Base-by-base conservation (phyloP, 2,113 vertebrate species). In the Cardinalis cardinalis region DNA sequence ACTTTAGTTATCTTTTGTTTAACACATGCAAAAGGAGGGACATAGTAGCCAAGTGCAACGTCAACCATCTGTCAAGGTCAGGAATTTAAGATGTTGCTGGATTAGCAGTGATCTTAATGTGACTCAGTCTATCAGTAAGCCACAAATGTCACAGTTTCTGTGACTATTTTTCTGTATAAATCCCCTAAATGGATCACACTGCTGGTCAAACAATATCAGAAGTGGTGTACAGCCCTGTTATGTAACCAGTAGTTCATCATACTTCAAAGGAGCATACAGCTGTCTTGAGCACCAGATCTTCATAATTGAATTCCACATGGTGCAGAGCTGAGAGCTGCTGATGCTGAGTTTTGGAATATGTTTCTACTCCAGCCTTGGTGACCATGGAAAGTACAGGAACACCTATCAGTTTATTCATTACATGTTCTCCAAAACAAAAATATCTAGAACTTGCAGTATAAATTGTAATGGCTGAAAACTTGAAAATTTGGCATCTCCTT, bases 361-460 rank as follows among this genome's bases (percentile, higher is more conserved):
- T 34, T 87, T 78, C 29, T 64, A 2, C 18, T 79, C 60, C 49
- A 60, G 9, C 17, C 21, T 60, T 48, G 29, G 14, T 77, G 32
- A n/a, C 14, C 21, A 24, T 34, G 21, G 6, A 17, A 11, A 38
- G 34, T 34, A 49, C 6, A 66, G 58, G 34, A 61, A n/a, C 10
- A 28, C 3, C 6, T 26, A 26, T 13, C 11, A 28, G 28, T 40
- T 73, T 43, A 19, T 65, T 65, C 1, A 8, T 55, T 53, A 17
- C 4, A 4, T 1, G 0, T 31, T 28, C 25, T 38, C 24, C 0
- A 1, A 75, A 40, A 6, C 19, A 16, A 60, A 78, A 52, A 43
- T 56, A 5, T 64, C 46, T 59, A 68, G 20, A 63, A 59, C 7
- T 44, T 34, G 4, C 14, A 60, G 2, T 32, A 20, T 36, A 49